These are phyloP conservation scores for Euura lappo DNA, from an alignment of 1,140 invertebrate species.

Conservation along the genomic window DNA sequence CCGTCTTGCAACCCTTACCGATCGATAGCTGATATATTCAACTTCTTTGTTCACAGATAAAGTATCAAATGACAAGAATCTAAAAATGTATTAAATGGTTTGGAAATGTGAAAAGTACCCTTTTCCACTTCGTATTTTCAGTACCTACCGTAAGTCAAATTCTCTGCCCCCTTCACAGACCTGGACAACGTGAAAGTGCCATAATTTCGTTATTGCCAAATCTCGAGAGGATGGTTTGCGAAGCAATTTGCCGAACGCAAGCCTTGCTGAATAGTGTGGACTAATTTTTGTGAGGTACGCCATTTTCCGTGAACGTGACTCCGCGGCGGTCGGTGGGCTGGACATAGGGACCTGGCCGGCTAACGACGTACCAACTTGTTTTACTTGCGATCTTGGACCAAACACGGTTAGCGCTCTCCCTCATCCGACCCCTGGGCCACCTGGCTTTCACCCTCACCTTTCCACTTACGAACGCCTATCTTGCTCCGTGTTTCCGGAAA, in stretches of 20 bases:
- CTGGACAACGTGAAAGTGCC: no score
- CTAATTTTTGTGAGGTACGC: constrained; percentile 31
- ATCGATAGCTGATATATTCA: no score
- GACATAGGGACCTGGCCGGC: not conserved
- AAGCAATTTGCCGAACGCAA: not conserved
- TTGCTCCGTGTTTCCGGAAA: not conserved
- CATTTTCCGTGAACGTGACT: constrained; percentile 37
- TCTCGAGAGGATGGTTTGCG: not conserved
- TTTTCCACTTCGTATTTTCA: no score
- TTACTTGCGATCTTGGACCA: constrained; percentile 36
- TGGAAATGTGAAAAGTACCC: no score
- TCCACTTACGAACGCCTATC: constrained; percentile 3
- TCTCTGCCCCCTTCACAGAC: no score
- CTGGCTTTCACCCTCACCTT: constrained; percentile 12
- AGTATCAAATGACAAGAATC: no score
- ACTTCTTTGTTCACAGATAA: no score
- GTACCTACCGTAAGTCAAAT: no score
- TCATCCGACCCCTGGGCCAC: not conserved
- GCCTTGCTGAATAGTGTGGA: constrained; percentile 2
- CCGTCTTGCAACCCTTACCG: no score
- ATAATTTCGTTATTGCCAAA: no score
- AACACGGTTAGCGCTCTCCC: constrained; percentile 29
- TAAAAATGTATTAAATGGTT: no score
- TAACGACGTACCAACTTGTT: constrained; percentile 33
- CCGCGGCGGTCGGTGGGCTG: not conserved